These are phyloP conservation scores for Eudyptes chrysolophus DNA, from an alignment of 2,113 vertebrate genomes.

Conservation along the genomic window DNA sequence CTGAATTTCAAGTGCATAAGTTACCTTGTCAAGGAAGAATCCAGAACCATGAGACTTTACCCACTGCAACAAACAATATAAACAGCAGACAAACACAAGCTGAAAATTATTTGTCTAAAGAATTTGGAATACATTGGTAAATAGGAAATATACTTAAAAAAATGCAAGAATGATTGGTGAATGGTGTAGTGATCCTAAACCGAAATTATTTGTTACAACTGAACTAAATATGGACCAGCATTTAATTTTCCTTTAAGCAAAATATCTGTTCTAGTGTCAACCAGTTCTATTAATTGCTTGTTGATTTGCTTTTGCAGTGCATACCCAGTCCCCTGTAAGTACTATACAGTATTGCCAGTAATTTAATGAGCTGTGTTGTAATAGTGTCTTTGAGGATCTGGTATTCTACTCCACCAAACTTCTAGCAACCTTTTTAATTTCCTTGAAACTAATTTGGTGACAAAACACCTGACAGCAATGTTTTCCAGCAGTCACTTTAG, in stretches of 20 bases:
- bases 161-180: not conserved
- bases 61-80: not conserved
- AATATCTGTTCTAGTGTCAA: not conserved
- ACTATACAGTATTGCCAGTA: not conserved
- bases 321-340: not conserved
- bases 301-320: not conserved
- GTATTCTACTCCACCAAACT: not conserved
- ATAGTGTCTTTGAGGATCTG: not conserved
- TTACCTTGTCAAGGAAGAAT: not conserved
- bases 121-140: not conserved
- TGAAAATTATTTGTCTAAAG: not conserved
- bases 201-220: not conserved
- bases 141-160: not conserved
- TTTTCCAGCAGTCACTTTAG: not conserved
- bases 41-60: not conserved
- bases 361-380: not conserved
- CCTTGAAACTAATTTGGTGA: not conserved
- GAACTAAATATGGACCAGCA: not conserved
- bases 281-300: not conserved
- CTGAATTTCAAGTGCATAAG: not conserved
- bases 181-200: not conserved
- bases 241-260: not conserved
- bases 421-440: not conserved
- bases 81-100: not conserved
- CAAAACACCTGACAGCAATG: not conserved